Conservation (phyloP, 2,888 invertebrate species). For the Leucoptera coffeella region DNA sequence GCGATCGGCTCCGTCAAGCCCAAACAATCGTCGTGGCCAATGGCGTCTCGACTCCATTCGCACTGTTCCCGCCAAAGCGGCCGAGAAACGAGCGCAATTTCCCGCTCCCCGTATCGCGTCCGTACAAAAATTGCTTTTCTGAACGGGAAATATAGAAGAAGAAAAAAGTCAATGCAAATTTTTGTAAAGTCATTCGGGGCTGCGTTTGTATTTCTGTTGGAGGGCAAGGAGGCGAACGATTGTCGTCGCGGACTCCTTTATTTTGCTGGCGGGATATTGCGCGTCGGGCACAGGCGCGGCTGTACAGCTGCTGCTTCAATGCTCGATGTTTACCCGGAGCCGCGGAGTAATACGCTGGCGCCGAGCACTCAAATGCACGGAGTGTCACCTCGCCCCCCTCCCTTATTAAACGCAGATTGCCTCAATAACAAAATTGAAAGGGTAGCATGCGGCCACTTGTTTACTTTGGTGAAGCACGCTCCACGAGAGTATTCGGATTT, state of each 20-base stretch:
- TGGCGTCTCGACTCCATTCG: conserved; percentile 27
- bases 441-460: no score
- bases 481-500: no score
- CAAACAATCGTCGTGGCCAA: conserved; percentile 1
- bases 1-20: no score
- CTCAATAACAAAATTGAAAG: conserved; percentile 3
- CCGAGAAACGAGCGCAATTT: conserved; percentile 36
- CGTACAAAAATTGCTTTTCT: conserved; percentile 52
- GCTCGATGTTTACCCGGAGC: conserved; percentile 33
- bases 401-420: conserved; percentile 18
- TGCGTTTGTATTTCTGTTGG: conserved; percentile 51
- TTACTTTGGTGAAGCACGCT: no score
- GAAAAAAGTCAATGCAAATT: conserved; percentile 41
- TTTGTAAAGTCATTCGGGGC: conserved; percentile 49
- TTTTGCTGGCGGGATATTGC: conserved; percentile 49
- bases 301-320: conserved; percentile 27
- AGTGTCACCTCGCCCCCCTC: conserved; percentile 7
- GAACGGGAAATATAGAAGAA: conserved; percentile 39
- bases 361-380: conserved; percentile 17
- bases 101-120: conserved; percentile 39
- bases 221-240: conserved; percentile 44
- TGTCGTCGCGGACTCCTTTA: conserved; percentile 47
- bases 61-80: conserved; percentile 25
- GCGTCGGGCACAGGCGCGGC: conserved; percentile 38
- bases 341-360: conserved; percentile 17